Evolutionary conservation across 1,140 invertebrate genomes (phyloP).

Genomic region (Conopomorpha cramerella): DNA sequence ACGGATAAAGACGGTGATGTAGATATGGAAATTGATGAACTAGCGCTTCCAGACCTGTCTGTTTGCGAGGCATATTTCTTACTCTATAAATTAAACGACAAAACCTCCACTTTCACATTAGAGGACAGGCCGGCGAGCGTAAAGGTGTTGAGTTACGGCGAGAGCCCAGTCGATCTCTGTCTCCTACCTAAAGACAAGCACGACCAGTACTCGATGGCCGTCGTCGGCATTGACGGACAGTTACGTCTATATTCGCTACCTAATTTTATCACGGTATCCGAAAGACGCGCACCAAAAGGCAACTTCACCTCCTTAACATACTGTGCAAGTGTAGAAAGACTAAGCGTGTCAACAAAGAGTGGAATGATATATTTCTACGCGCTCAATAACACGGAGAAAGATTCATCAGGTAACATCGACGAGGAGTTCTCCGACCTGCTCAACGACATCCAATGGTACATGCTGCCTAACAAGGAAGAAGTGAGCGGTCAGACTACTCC

Average conservation of each 20-base stretch:
- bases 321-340: constrained; percentile 79
- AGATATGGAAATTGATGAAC: constrained; percentile 43
- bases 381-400: constrained; percentile 71
- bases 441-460: constrained; percentile 43
- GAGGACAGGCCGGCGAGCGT: constrained; percentile 65
- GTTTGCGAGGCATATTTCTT: constrained; percentile 33
- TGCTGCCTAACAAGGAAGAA: constrained; percentile 39
- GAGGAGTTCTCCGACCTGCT: constrained; percentile 67
- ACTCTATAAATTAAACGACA: constrained; percentile 40
- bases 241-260: constrained; percentile 70
- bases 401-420: constrained; percentile 69
- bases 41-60: constrained; percentile 17
- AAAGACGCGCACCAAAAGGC: constrained; percentile 67
- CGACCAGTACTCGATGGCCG: constrained; percentile 34
- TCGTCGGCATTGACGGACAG: constrained; percentile 70
- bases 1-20: constrained; percentile 27
- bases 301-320: constrained; percentile 77
- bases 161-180: constrained; percentile 70
- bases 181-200: constrained; percentile 64
- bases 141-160: constrained; percentile 65
- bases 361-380: constrained; percentile 85
- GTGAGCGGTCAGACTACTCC: constrained; percentile 55
- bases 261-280: constrained; percentile 66
- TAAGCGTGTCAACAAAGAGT: constrained; percentile 79
- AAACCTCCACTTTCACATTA: constrained; percentile 38